These are phyloP conservation scores for Caenorhabditis sp. DNA, from an alignment of 2,888 invertebrate species.

Conservation along the genomic window DNA sequence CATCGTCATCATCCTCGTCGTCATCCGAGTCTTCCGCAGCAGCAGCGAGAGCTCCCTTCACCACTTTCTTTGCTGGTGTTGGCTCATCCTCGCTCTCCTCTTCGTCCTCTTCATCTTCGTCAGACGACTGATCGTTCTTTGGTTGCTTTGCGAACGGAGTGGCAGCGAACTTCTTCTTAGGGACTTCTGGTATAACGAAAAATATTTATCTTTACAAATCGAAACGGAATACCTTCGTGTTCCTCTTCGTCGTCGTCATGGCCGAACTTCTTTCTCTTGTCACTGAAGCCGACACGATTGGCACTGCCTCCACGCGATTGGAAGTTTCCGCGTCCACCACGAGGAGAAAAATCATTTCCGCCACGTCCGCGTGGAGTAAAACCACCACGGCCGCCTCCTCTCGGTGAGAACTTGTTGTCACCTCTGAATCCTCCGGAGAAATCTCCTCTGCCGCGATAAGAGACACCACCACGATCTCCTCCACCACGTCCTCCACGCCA, in stretches of 20 bases:
- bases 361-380: constrained; percentile 62
- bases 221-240: constrained; percentile 16
- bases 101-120: constrained; percentile 59
- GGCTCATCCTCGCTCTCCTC: constrained; percentile 60
- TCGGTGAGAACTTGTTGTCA: constrained; percentile 45
- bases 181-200: constrained; percentile 38
- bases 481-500: constrained; percentile 36
- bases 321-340: constrained; percentile 50
- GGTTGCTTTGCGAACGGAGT: constrained; percentile 18
- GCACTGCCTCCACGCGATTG: constrained; percentile 35
- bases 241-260: constrained; percentile 63
- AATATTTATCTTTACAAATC: not conserved
- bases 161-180: constrained; percentile 47
- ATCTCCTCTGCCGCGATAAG: constrained; percentile 48
- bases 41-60: constrained; percentile 37
- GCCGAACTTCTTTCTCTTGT: constrained; percentile 59
- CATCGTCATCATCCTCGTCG: constrained; percentile 54
- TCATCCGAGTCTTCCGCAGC: constrained; percentile 49
- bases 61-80: constrained; percentile 26
- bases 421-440: constrained; percentile 55
- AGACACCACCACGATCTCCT: constrained; percentile 34
- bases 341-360: constrained; percentile 47
- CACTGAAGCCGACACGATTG: constrained; percentile 47
- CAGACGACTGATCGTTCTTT: constrained; percentile 29
- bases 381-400: constrained; percentile 54